Percentiles rank a stretch among this genome's conserved stretches.
These are phyloP conservation scores for Bufo bufo DNA, from an alignment of 2,113 vertebrate genomes.

Conservation along the genomic window DNA sequence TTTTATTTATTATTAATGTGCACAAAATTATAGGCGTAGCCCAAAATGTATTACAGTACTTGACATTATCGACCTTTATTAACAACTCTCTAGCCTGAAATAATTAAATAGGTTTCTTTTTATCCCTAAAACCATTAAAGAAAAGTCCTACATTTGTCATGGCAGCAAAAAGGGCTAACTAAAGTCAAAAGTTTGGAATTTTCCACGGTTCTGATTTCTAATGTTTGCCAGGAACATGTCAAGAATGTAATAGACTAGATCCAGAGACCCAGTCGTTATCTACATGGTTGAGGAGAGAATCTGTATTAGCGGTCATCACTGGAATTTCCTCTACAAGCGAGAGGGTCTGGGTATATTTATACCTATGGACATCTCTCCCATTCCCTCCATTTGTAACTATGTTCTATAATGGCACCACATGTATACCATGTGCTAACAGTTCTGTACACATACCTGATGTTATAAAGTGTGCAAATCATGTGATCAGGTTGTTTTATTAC, in stretches of 20 bases:
- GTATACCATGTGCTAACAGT: not conserved
- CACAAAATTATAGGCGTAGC: no score
- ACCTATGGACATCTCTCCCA: no score
- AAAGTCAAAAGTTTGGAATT: not conserved
- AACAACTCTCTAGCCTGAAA: no score
- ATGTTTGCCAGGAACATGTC: not conserved
- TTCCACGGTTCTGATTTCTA: not conserved
- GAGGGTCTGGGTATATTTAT: not conserved
- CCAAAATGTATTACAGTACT: no score
- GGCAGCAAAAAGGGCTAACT: not conserved
- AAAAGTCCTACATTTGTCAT: not conserved
- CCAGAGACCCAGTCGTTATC: not conserved
- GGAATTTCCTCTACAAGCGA: not conserved
- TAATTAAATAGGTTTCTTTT: no score
- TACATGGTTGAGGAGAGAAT: not conserved
- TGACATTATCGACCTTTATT: no score
- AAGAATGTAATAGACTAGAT: constrained; percentile 1
- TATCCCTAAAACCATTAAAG: no score
- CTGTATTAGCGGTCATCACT: not conserved
- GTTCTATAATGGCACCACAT: not conserved
- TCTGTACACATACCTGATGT: no score
- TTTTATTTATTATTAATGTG: no score
- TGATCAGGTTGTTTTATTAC: no score
- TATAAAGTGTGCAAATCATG: no score
- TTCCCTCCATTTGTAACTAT: not conserved